phyloP scores from a whole-genome alignment of 2,113 vertebrate genomes.

The Riparia riparia region DNA sequence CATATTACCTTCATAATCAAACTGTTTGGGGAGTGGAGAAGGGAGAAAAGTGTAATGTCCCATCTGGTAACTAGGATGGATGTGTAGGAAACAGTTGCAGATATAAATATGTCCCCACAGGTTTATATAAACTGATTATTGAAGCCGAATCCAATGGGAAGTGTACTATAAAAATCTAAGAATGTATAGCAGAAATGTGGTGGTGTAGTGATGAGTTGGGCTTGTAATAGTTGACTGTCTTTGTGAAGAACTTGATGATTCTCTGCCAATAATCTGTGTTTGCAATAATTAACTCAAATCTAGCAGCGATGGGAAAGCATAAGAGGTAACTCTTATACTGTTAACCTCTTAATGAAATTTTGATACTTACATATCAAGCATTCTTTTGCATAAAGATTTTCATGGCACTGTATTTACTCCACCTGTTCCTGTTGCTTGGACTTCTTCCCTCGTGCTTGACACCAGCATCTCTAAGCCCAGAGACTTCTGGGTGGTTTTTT shows the following conservation, averaged over 20 bases:
- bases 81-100: neutral
- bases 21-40: neutral
- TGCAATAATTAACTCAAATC: neutral
- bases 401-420: rapidly evolving
- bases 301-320: neutral
- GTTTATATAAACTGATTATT: neutral
- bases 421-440: neutral
- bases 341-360: neutral
- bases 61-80: neutral
- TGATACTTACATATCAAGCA: neutral
- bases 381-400: neutral
- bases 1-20: neutral
- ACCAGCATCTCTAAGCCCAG: neutral
- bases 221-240: neutral
- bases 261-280: neutral
- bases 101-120: neutral
- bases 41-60: neutral
- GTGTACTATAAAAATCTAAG: neutral
- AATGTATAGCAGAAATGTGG: neutral
- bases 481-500: neutral
- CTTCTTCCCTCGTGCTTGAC: neutral
- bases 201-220: neutral
- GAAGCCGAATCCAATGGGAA: neutral
- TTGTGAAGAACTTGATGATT: neutral
- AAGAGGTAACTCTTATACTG: neutral